These are phyloP conservation scores for Anseranas semipalmata DNA, from an alignment of 2,113 vertebrate genomes.

Conservation along the genomic window DNA sequence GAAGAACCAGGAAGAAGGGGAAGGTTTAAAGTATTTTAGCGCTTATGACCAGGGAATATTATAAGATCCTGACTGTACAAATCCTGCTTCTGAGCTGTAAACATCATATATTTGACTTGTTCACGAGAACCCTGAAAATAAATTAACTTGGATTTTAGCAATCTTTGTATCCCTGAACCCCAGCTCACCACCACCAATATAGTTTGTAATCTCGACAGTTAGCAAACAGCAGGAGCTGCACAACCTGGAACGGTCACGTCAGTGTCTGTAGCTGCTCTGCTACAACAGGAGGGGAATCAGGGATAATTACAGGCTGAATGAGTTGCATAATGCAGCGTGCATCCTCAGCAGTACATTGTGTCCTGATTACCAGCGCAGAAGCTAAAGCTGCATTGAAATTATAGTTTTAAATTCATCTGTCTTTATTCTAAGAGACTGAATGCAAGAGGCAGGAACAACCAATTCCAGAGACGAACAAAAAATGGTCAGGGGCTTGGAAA, in stretches of 20 bases:
- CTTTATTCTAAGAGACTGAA: background rate
- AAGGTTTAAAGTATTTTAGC: conserved; percentile 23
- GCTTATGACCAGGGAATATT: background rate
- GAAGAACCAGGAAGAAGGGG: background rate
- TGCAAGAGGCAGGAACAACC: background rate
- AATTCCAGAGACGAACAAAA: conserved; percentile 10
- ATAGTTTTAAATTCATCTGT: conserved; percentile 32
- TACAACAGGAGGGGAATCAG: conserved; percentile 49
- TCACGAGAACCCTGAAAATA: conserved; percentile 1
- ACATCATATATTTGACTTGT: background rate
- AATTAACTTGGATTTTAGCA: conserved; percentile 39
- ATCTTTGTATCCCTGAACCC: background rate
- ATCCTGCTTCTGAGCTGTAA: background rate
- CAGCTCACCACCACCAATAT: background rate
- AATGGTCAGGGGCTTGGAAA: background rate
- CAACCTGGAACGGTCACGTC: background rate
- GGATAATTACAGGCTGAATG: conserved; percentile 75
- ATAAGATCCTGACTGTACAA: background rate
- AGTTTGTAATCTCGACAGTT: conserved; percentile 2
- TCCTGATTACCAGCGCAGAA: conserved; percentile 49
- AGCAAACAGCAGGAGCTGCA: background rate
- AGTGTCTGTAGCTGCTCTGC: conserved; percentile 53
- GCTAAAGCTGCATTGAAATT: conserved; percentile 52
- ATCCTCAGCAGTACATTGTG: conserved; percentile 63
- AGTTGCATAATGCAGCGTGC: conserved; percentile 56